Conservation (phyloP, 2,888 invertebrate genomes). For the Empis livida region DNA sequence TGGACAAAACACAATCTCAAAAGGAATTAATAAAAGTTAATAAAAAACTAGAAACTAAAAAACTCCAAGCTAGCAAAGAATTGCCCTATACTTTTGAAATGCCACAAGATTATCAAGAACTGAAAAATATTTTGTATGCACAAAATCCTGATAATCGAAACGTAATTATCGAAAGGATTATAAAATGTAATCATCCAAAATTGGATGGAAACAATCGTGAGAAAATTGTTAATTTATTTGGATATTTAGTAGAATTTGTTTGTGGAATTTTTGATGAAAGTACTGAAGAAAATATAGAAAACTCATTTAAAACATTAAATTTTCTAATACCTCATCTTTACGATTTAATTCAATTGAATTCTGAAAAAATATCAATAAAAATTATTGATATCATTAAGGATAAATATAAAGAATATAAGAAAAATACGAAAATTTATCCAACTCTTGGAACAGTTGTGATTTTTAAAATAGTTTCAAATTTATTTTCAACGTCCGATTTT, state of each 20-base stretch:
- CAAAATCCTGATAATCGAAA: slow-evolving; percentile 52
- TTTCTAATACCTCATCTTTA: slow-evolving; percentile 45
- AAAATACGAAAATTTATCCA: slow-evolving; percentile 47
- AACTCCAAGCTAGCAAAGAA: slow-evolving; percentile 38
- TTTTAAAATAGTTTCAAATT: slow-evolving; percentile 60
- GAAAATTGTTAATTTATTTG: slow-evolving; percentile 58
- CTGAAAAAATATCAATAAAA: slow-evolving; percentile 51
- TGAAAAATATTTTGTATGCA: slow-evolving; percentile 46
- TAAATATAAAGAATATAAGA: slow-evolving; percentile 52
- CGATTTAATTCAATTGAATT: slow-evolving; percentile 59
- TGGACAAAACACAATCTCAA: background rate
- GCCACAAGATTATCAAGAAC: slow-evolving; percentile 48
- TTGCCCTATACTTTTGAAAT: slow-evolving; percentile 46
- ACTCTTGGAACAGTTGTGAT: slow-evolving; percentile 59
- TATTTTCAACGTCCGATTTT: slow-evolving; percentile 86
- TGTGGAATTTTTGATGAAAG: slow-evolving; percentile 47
- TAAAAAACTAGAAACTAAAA: background rate
- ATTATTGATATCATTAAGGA: slow-evolving; percentile 58
- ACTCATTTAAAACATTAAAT: slow-evolving; percentile 47
- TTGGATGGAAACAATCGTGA: slow-evolving; percentile 66
- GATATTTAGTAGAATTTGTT: slow-evolving; percentile 62
- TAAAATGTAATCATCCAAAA: slow-evolving; percentile 79
- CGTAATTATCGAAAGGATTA: slow-evolving; percentile 62
- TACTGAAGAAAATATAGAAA: slow-evolving; percentile 31
- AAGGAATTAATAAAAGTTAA: slow-evolving; percentile 1